phyloP scores from a whole-genome alignment of 2,888 invertebrate genomes.

The Lottia gigantea region DNA sequence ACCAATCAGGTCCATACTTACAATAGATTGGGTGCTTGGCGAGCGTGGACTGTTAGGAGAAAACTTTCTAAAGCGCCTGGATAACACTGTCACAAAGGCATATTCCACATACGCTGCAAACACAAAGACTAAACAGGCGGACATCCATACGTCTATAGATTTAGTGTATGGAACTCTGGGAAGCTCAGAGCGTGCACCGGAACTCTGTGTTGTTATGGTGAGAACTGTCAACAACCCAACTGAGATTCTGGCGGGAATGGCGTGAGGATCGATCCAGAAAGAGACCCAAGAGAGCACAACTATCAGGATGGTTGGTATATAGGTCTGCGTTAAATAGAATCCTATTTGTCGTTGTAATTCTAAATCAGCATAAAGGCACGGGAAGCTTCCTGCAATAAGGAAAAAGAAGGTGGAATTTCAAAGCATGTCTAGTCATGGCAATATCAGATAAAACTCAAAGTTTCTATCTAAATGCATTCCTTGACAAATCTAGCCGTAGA shows the following conservation, averaged over 20 bases:
- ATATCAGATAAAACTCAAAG: too few relatives aligned
- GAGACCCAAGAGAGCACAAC: slow-evolving; percentile 34
- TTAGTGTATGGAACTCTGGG: slow-evolving; percentile 33
- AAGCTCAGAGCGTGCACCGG: slow-evolving; percentile 22
- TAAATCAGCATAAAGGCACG: slow-evolving; percentile 28
- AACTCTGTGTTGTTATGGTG: slow-evolving; percentile 35
- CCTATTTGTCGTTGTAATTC: slow-evolving; percentile 28
- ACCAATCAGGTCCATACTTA: not conserved
- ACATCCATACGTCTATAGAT: slow-evolving; percentile 29
- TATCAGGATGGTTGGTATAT: slow-evolving; percentile 32
- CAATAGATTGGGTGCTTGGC: not conserved
- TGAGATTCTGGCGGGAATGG: slow-evolving; percentile 32
- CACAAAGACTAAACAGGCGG: slow-evolving; percentile 24
- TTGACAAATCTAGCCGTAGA: too few relatives aligned
- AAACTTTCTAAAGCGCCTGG: slow-evolving; percentile 15
- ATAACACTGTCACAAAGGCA: slow-evolving; percentile 23
- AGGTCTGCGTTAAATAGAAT: slow-evolving; percentile 31
- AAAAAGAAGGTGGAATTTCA: too few relatives aligned
- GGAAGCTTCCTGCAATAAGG: slow-evolving; percentile 21
- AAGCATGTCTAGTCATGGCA: too few relatives aligned
- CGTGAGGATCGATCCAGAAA: slow-evolving; percentile 33
- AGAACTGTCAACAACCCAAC: slow-evolving; percentile 35
- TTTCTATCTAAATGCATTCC: too few relatives aligned
- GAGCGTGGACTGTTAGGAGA: not conserved
- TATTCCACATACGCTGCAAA: slow-evolving; percentile 26